A percentile compares a stretch with the other conserved stretches of the same genome.
These are phyloP conservation scores for Cepaea nemoralis DNA, from an alignment of 1,140 invertebrate species.

Conservation along the genomic window DNA sequence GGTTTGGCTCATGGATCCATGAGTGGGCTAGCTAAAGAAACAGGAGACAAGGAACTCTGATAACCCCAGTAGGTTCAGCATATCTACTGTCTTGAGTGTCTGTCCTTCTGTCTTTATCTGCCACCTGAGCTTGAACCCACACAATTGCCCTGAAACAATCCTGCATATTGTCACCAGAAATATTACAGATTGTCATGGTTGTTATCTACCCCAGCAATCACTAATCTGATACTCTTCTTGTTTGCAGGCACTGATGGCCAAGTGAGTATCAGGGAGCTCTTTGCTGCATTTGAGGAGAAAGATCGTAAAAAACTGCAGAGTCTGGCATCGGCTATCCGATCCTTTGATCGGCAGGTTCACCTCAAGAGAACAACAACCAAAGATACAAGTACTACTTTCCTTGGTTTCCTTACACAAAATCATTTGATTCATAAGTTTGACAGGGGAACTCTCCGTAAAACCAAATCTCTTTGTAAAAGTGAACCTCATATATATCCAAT, in stretches of 20 bases:
- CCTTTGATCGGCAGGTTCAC: conserved; percentile 42
- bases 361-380: conserved; percentile 46
- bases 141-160: background rate
- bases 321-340: conserved; percentile 47
- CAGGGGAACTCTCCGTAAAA: conserved; percentile 42
- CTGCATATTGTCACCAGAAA: background rate
- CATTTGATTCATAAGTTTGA: conserved; percentile 53
- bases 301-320: conserved; percentile 48
- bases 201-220: background rate
- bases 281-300: conserved; percentile 55
- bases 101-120: background rate
- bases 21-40: no score
- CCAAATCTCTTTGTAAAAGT: conserved; percentile 44
- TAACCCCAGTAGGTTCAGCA: no score
- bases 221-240: background rate
- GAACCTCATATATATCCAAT: conserved; percentile 53
- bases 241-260: background rate
- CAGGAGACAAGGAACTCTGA: no score
- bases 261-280: conserved; percentile 46
- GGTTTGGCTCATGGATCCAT: no score
- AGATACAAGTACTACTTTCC: conserved; percentile 42
- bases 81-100: background rate
- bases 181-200: background rate
- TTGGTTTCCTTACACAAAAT: conserved; percentile 36
- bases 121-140: background rate